Evolutionary conservation across 2,113 vertebrate species (phyloP), one percentile per base, ranked within the genome.

Genomic region (Pseudorasbora parva): DNA sequence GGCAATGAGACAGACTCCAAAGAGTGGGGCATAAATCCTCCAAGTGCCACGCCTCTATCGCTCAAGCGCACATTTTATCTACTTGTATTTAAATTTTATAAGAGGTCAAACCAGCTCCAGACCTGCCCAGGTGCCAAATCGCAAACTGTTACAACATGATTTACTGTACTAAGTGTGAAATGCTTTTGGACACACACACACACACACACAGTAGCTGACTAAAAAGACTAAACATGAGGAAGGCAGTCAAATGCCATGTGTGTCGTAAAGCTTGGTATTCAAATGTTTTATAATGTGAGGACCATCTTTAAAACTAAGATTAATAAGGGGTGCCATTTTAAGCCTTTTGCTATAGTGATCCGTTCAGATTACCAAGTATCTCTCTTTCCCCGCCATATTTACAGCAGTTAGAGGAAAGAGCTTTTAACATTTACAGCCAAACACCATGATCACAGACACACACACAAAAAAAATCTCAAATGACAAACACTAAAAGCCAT

Each of bases 71-170:
- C 62, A 69, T 69, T 81, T 81, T 54, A 69, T 81, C 21, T 54
- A 68, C 62, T 41, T 12, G 8, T 25, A 81, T 69, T 81, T 81
- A 51, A 41, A 81, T 37, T 47, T 69, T 51, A 69, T 54, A 33
- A 81, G 49, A 81, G 62, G 79, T 56, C 64, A 69, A 47, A 47
- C 15, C 72, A 33, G 21, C 21, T 56, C 11, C 62, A 81, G 76
- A 78, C 33, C 14, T 27, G 19, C 43, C 10, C 37, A 33, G 47
- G 1, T 0, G 47, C 25, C 30, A 75, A 75, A 59, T 37, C 11
- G 19, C 30, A 59, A 17, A 37, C 21, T 59, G 19, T 21, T 45
- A 45, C 30, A 27, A 27, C 23, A 21, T 49, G 6, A 30, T 19
- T 51, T 27, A 54, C 47, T 51, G 72, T 33, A 51, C 45, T n/a